Conservation (phyloP, 2,113 vertebrate genomes). For the Microtus pennsylvanicus region DNA sequence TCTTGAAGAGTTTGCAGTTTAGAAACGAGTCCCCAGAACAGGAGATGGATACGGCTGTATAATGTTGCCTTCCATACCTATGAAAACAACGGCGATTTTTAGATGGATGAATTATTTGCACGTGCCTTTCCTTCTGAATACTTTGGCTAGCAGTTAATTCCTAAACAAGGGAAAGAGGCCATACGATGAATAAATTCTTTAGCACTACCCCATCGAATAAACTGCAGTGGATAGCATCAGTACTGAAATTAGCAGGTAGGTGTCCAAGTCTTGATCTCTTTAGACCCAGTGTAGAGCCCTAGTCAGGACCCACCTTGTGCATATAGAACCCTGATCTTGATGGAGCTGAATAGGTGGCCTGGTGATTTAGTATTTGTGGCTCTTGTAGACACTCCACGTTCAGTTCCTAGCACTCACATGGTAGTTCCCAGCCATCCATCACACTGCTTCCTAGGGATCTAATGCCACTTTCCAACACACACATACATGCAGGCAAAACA, state of each 20-base stretch:
- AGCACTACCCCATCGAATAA: conserved; percentile 32
- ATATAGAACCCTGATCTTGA: not conserved
- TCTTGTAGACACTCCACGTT: no score
- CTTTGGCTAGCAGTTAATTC: conserved; percentile 47
- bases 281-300: not conserved
- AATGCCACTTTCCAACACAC: not conserved
- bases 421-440: not conserved
- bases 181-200: conserved; percentile 40
- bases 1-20: conserved; percentile 23
- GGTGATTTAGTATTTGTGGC: no score
- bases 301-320: not conserved
- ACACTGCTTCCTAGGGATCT: not conserved
- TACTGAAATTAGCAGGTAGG: not conserved
- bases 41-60: not conserved
- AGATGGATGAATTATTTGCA: conserved; percentile 25
- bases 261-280: not conserved
- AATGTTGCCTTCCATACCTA: not conserved
- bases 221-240: not conserved
- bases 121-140: conserved; percentile 2
- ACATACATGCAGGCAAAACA: not conserved
- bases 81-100: conserved; percentile 19
- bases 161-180: conserved; percentile 22
- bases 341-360: not conserved
- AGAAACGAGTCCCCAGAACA: conserved; percentile 3
- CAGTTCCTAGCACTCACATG: not conserved